Percentiles rank a stretch among this genome's conserved stretches.
Evolutionary conservation across 2,113 vertebrate genomes (phyloP).

Genomic region (Choloepus hoffmanni): DNA sequence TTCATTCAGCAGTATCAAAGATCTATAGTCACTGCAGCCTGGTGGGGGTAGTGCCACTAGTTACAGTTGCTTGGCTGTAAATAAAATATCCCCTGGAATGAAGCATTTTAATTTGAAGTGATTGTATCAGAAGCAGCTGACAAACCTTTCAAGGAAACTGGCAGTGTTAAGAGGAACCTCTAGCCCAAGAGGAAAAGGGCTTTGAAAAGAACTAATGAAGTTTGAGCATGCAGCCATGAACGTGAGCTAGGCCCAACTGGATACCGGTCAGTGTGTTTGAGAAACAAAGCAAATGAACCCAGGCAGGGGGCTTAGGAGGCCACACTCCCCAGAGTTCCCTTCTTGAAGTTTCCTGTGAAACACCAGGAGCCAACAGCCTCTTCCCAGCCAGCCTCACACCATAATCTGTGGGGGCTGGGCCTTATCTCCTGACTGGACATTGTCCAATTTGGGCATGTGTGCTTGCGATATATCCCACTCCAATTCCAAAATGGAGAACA

Average conservation of each 20-base stretch:
- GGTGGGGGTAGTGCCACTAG: background rate
- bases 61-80: conserved; percentile 78
- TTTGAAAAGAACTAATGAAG: conserved; percentile 77
- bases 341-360: conserved; percentile 63
- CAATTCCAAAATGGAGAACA: background rate
- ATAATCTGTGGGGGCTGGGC: background rate
- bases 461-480: background rate
- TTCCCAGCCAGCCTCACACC: background rate
- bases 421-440: background rate
- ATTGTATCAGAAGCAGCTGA: conserved; percentile 73
- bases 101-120: conserved; percentile 75
- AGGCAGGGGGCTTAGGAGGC: background rate
- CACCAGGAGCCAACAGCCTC: background rate
- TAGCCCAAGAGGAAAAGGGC: conserved; percentile 61
- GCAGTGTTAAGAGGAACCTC: conserved; percentile 69
- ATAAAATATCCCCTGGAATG: conserved; percentile 74
- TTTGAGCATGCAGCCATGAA: conserved; percentile 58
- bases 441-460: background rate
- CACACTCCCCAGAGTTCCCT: background rate
- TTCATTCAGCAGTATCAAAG: conserved; percentile 68
- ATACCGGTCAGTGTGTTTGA: conserved; percentile 60
- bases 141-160: conserved; percentile 76
- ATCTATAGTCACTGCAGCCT: conserved; percentile 43
- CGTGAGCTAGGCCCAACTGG: background rate
- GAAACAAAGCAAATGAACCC: conserved; percentile 65